These are phyloP conservation scores for Cardiocondyla obscurior DNA, from an alignment of 1,140 invertebrate species.

Conservation along the genomic window DNA sequence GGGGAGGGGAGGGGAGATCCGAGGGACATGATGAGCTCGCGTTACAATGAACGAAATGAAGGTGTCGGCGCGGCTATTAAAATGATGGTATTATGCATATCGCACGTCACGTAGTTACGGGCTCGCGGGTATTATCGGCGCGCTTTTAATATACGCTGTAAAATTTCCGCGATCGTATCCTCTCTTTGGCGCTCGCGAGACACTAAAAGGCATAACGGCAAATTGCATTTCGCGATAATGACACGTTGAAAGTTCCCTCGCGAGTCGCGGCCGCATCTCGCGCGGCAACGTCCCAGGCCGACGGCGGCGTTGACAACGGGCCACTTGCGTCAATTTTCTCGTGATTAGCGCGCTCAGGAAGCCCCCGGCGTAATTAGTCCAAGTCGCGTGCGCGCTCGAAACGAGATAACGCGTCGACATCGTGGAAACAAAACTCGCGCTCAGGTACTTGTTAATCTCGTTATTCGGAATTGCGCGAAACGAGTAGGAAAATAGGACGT, in stretches of 20 bases:
- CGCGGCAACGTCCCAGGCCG: neutral
- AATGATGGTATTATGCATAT: conserved; percentile 67
- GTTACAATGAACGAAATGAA: conserved; percentile 49
- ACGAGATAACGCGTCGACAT: conserved; percentile 25
- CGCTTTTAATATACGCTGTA: conserved; percentile 67
- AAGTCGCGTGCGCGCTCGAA: conserved; percentile 4
- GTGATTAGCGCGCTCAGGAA: conserved; percentile 36
- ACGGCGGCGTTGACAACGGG: conserved; percentile 37
- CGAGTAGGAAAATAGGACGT: conserved; percentile 24
- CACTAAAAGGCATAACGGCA: conserved; percentile 52
- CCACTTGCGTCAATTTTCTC: conserved; percentile 15
- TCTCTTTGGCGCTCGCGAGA: conserved; percentile 6
- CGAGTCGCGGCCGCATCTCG: neutral
- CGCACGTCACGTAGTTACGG: conserved; percentile 59
- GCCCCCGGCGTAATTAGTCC: conserved; percentile 27
- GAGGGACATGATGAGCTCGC: conserved; percentile 17
- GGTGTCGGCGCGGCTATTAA: conserved; percentile 60
- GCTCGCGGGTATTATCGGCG: conserved; percentile 55
- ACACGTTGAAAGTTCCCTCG: conserved; percentile 53
- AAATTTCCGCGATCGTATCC: conserved; percentile 52
- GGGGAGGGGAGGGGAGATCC: neutral
- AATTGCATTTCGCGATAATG: conserved; percentile 65
- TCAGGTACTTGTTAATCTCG: conserved; percentile 30
- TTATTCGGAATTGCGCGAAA: conserved; percentile 40
- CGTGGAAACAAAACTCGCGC: conserved; percentile 38